Percentiles rank a stretch among this genome's conserved stretches.
phyloP scores from a whole-genome alignment of 2,888 invertebrate genomes.

The Gymnocheta viridis region DNA sequence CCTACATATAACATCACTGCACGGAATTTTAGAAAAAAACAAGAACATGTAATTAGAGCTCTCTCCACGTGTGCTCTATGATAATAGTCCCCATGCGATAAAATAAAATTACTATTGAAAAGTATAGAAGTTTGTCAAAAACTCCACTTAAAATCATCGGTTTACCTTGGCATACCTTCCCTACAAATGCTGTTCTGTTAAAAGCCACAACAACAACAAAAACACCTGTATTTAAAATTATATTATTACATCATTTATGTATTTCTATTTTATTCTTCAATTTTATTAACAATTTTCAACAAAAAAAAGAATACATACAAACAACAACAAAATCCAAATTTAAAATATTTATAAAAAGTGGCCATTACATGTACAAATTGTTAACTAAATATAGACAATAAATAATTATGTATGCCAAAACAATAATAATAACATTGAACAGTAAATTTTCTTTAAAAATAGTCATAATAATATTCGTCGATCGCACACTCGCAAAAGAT shows the following conservation, averaged over 20 bases:
- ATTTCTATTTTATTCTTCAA: slow-evolving; percentile 19
- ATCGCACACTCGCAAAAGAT: slow-evolving; percentile 36
- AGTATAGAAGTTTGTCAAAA: too few species aligned
- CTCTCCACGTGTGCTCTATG: too few species aligned
- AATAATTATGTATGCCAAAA: slow-evolving; percentile 59
- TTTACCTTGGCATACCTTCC: slow-evolving; percentile 24
- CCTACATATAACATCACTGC: too few species aligned
- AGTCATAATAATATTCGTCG: neutral
- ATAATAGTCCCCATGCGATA: too few species aligned
- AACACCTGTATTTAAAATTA: slow-evolving; percentile 55
- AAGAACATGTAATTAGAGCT: too few species aligned
- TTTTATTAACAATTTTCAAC: neutral
- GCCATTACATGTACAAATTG: slow-evolving; percentile 62
- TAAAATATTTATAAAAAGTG: slow-evolving; percentile 50
- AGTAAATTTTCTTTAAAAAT: slow-evolving; percentile 24
- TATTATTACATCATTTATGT: slow-evolving; percentile 60
- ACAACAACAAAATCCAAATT: slow-evolving; percentile 10
- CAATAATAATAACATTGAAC: slow-evolving; percentile 32
- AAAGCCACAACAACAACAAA: slow-evolving; percentile 13
- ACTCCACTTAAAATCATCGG: neutral
- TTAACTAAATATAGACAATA: slow-evolving; percentile 65
- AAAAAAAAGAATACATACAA: neutral
- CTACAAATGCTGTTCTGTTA: neutral
- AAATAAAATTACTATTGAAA: too few species aligned
- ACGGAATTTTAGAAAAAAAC: too few species aligned